These are phyloP conservation scores for Drosophila subpulchrella DNA, from an alignment of 1,140 invertebrate genomes.

Conservation along the genomic window DNA sequence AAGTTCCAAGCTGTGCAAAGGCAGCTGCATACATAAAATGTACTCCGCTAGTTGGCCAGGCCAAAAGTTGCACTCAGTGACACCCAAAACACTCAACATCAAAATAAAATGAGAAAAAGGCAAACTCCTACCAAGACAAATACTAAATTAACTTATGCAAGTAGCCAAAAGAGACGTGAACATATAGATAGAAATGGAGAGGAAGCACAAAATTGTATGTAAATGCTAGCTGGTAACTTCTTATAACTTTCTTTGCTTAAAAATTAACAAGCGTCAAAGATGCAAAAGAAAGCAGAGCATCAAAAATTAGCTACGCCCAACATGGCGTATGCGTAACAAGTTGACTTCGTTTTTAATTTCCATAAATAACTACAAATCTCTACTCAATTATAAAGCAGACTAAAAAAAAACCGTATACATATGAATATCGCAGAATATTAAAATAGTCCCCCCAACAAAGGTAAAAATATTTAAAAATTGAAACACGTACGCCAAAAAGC, in stretches of 20 bases:
- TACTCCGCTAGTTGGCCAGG: constrained; percentile 23
- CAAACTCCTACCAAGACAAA: constrained; percentile 61
- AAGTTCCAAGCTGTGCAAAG: constrained; percentile 46
- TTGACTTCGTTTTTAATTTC: constrained; percentile 4
- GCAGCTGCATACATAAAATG: constrained; percentile 74
- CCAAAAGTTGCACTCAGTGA: constrained; percentile 59
- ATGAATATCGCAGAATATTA: constrained; percentile 7
- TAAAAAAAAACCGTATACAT: not conserved
- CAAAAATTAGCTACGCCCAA: constrained; percentile 4
- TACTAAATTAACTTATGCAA: constrained; percentile 81
- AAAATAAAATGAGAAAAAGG: constrained; percentile 21
- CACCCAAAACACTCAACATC: constrained; percentile 41
- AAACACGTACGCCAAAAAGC: constrained; percentile 28
- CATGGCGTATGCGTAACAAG: constrained; percentile 15
- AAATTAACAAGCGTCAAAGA: constrained; percentile 64
- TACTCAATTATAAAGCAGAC: constrained; percentile 13
- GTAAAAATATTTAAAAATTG: constrained; percentile 29
- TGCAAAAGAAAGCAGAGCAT: constrained; percentile 12
- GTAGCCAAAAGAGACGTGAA: constrained; percentile 44
- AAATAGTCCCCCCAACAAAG: not conserved
- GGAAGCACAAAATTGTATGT: constrained; percentile 53
- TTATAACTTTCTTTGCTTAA: constrained; percentile 53
- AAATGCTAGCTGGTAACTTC: constrained; percentile 58
- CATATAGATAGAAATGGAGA: constrained; percentile 5
- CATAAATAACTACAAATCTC: constrained; percentile 22